A percentile compares a stretch with the other conserved stretches of the same genome.
Evolutionary conservation across 2,888 invertebrate species (phyloP).

Genomic region (Uropetala carovei): DNA sequence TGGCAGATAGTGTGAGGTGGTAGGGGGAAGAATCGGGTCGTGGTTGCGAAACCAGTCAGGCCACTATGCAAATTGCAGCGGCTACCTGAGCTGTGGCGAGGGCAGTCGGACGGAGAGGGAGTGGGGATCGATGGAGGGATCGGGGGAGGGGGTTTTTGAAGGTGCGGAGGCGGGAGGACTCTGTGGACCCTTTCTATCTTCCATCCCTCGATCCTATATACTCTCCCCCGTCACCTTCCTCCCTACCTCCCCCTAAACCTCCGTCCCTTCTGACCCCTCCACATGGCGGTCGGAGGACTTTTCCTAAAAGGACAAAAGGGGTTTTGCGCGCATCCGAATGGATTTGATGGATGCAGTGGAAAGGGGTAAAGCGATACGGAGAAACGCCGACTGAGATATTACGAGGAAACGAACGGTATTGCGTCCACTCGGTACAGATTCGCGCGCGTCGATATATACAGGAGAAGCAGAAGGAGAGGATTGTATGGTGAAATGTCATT

Average conservation of each 20-base stretch:
- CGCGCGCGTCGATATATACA: background rate
- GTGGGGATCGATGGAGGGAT: conserved; percentile 8
- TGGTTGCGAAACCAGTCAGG: conserved; percentile 61
- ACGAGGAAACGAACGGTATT: background rate
- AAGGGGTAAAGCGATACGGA: background rate
- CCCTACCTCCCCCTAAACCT: background rate
- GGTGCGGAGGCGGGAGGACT: background rate
- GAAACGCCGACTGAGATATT: background rate
- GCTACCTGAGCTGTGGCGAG: conserved; percentile 46
- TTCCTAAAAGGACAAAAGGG: background rate
- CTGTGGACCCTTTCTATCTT: background rate
- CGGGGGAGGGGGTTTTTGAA: conserved; percentile 1
- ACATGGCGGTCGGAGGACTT: background rate
- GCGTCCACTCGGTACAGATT: background rate
- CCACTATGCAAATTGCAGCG: conserved; percentile 64
- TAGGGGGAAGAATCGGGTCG: conserved; percentile 37
- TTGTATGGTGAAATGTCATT: background rate
- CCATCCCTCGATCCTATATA: background rate
- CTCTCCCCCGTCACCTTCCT: no score
- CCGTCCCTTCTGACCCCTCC: background rate
- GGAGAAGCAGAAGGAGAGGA: background rate
- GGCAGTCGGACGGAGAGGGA: background rate
- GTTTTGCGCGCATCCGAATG: background rate
- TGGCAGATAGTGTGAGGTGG: conserved; percentile 4
- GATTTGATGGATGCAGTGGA: background rate